phyloP scores from a whole-genome alignment of 1,140 invertebrate genomes.

The Contarinia nasturtii region DNA sequence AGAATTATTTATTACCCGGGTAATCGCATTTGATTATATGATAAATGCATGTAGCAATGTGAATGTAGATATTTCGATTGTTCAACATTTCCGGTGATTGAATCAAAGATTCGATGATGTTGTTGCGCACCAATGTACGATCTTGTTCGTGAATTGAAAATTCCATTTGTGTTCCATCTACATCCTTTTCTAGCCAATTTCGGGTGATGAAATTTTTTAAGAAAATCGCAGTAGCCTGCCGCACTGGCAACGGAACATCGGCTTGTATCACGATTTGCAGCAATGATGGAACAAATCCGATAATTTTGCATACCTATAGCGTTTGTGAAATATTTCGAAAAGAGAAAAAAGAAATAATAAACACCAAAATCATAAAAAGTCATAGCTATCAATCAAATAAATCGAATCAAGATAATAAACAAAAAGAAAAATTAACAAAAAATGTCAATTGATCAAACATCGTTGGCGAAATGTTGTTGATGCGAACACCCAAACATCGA shows the following conservation, averaged over 20 bases:
- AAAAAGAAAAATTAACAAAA: neutral
- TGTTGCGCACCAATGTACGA: constrained; percentile 74
- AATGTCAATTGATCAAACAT: neutral
- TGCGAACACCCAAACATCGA: neutral
- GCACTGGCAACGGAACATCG: constrained; percentile 74
- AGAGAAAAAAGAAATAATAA: neutral
- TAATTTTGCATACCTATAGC: constrained; percentile 80
- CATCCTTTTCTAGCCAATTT: constrained; percentile 76
- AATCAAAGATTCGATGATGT: constrained; percentile 88
- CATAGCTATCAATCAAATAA: neutral
- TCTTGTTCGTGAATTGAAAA: constrained; percentile 95
- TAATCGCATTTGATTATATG: constrained; percentile 93
- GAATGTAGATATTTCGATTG: constrained; percentile 27
- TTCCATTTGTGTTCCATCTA: constrained; percentile 48
- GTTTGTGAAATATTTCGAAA: neutral
- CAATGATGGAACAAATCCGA: constrained; percentile 84
- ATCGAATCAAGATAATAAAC: neutral
- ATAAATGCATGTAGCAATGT: constrained; percentile 78
- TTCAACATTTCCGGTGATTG: constrained; percentile 70
- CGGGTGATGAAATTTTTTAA: constrained; percentile 85
- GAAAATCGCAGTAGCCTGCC: constrained; percentile 93
- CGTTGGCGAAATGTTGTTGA: neutral
- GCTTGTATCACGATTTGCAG: constrained; percentile 83
- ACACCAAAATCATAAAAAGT: too few relatives aligned
- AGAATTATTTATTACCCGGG: too few relatives aligned